Conservation (phyloP, 1,140 invertebrate genomes). For the Hydropsyche tenuis region DNA sequence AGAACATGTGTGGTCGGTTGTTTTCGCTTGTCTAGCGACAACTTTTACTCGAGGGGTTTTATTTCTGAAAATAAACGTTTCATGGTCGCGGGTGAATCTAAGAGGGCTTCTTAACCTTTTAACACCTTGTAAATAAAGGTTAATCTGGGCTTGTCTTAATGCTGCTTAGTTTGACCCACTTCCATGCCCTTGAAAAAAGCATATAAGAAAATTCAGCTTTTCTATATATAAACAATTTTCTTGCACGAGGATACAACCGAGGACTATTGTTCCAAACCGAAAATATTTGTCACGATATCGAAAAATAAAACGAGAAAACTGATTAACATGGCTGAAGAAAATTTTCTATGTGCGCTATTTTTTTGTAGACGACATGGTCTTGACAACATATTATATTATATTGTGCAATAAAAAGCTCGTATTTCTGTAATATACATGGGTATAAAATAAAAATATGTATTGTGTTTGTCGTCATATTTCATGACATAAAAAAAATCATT, state of each 20-base stretch:
- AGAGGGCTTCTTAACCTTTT: slow-evolving; percentile 20
- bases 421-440: too few relatives aligned
- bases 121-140: slow-evolving; percentile 9
- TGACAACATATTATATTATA: too few relatives aligned
- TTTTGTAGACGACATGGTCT: too few relatives aligned
- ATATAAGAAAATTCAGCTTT: too few relatives aligned
- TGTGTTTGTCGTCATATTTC: too few relatives aligned
- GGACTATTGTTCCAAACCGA: background rate
- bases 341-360: too few relatives aligned
- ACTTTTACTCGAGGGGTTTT: background rate
- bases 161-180: background rate
- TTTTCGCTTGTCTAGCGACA: background rate
- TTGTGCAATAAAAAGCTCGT: too few relatives aligned
- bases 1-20: background rate
- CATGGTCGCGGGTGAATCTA: background rate
- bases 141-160: slow-evolving; percentile 2
- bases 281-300: background rate
- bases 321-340: too few relatives aligned
- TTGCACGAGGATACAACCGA: background rate
- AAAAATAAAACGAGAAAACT: background rate
- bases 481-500: too few relatives aligned
- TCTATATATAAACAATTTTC: background rate
- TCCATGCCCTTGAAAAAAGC: background rate
- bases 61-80: background rate
- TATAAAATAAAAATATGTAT: too few relatives aligned